phyloP scores from a whole-genome alignment of 2,113 vertebrate genomes.

The Lota lota region DNA sequence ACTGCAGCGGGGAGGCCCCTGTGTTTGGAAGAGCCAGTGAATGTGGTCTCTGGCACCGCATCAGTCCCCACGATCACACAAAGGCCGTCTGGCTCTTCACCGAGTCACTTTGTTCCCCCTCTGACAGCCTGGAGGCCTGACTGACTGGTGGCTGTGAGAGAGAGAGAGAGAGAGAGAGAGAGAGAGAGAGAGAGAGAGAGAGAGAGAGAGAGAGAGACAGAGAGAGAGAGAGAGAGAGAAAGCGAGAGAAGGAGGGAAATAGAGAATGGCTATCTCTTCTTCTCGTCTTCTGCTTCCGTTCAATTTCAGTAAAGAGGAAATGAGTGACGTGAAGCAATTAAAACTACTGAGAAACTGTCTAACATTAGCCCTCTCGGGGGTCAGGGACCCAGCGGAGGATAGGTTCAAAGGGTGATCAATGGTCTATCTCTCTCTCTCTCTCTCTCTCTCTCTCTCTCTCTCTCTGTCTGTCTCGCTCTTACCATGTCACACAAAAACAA shows the following conservation, averaged over 20 bases:
- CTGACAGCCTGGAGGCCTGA: conserved; percentile 63
- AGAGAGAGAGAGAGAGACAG: neutral
- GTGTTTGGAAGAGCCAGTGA: conserved; percentile 56
- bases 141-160: conserved; percentile 49
- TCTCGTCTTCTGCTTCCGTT: conserved; percentile 15
- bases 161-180: neutral
- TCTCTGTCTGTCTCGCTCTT: conserved; percentile 16
- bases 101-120: conserved; percentile 69
- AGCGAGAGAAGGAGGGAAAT: conserved; percentile 15
- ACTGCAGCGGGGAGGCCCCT: conserved; percentile 58
- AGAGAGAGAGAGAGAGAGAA: neutral
- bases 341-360: conserved; percentile 45
- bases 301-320: conserved; percentile 44
- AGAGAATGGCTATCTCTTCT: conserved; percentile 4
- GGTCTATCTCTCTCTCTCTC: conserved; percentile 16
- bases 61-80: conserved; percentile 68
- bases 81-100: conserved; percentile 63
- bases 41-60: conserved; percentile 63
- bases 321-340: conserved; percentile 55
- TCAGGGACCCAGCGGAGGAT: conserved; percentile 46
- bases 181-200: conserved; percentile 8
- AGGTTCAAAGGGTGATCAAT: conserved; percentile 42
- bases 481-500: conserved; percentile 13
- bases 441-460: neutral
- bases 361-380: conserved; percentile 56